Evolutionary conservation across 2,113 vertebrate species (phyloP).

Genomic region (Microcebus griseorufus): DNA sequence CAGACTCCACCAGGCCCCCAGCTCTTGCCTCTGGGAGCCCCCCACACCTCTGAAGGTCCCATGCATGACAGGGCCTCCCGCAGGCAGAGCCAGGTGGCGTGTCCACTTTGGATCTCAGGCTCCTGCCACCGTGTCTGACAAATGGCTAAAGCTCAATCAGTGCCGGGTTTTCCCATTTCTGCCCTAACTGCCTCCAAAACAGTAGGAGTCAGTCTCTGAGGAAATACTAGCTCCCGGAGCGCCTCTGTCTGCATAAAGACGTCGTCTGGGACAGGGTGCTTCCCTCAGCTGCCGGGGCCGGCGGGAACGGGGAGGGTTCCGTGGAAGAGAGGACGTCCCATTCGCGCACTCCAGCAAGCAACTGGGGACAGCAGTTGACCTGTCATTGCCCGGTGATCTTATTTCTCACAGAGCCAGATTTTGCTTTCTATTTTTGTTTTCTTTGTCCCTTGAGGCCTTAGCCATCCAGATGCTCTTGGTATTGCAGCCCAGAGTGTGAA

Average conservation of each 20-base stretch:
- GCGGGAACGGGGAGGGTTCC: not conserved
- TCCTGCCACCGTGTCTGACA: not conserved
- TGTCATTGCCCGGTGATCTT: not conserved
- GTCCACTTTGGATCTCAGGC: not conserved
- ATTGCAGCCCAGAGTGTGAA: not conserved
- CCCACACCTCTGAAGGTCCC: not conserved
- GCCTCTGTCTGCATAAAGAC: not conserved
- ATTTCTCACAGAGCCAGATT: not conserved
- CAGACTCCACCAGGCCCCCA: not conserved
- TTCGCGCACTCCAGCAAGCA: not conserved
- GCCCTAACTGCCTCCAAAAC: not conserved
- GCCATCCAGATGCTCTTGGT: not conserved
- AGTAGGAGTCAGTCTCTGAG: not conserved
- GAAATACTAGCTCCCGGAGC: not conserved
- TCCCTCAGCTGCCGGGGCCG: not conserved
- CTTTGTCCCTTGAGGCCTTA: not conserved
- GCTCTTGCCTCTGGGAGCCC: not conserved
- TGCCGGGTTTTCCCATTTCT: not conserved
- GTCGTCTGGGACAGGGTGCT: not conserved
- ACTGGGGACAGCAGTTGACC: not conserved
- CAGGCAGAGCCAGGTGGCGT: not conserved
- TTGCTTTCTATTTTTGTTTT: constrained; percentile 34
- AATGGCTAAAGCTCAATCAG: not conserved
- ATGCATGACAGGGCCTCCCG: not conserved
- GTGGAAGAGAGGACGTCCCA: not conserved